Base-by-base conservation (phyloP, 2,888 invertebrate species). In the Stratiomys singularior region DNA sequence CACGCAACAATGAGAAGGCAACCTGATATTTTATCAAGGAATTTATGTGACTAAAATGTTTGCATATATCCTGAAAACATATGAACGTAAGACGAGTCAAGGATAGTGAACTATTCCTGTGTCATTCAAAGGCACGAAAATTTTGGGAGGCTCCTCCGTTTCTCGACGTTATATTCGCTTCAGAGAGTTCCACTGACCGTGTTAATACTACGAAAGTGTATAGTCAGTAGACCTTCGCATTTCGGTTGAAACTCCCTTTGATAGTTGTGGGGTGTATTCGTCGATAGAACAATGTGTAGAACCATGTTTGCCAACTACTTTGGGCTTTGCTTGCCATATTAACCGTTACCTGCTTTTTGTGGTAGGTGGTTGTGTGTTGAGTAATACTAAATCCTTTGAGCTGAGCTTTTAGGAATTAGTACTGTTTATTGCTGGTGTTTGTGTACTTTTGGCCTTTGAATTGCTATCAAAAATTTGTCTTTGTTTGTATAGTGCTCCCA, bases 1-100 rank as follows among this genome's bases (percentile, higher is more conserved):
- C 67, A 67, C 67, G 67, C 67, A 67, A 44, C 67, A 60, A 60
- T 60, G 37, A 67, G 13, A 67, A n/a, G 37, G 67, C 67, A 44
- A 67, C 67, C 30, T 67, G 37, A 67, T 67, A 44, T 67, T 67
- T 27, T 37, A 67, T 67, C 67, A 11, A 44, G 2, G 67, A 67
- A 64, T 60, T 18, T 64, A n/a, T 27, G 4, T 60, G 21, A 7
- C 37, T 37, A 37, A 37, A 37, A 37, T 37, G 37, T 9, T 37
- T 9, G 9, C 9, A 37, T 37, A 9, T 37, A 9, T 37, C 9
- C 37, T 5, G 37, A 5, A 37, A 5, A 37, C 5, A 37, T 9
- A 37, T 9, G 37, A 37, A 37, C 5, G 37, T 37, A 37, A 37
- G 37, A 37, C 37, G 37, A 37, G 37, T 37, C 37, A 60, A 11